These are phyloP conservation scores for Acyrthosiphon pisum DNA, from an alignment of 1,140 invertebrate genomes.

Conservation along the genomic window DNA sequence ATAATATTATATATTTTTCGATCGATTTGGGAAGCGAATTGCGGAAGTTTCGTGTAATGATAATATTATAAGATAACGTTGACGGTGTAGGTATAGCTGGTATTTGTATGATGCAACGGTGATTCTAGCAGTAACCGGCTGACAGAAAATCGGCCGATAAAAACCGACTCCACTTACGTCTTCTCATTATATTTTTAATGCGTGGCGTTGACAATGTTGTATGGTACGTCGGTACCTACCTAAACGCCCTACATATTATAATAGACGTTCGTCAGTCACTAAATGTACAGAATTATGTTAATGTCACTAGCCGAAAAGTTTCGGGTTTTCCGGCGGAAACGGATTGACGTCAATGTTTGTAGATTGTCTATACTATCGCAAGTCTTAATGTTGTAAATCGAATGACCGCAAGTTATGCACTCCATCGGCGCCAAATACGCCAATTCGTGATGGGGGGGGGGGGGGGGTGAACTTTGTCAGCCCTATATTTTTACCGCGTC, in stretches of 20 bases:
- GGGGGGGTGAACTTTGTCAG: too few species aligned
- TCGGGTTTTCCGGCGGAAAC: too few species aligned
- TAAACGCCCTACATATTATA: background rate
- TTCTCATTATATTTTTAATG: background rate
- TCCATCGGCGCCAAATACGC: too few species aligned
- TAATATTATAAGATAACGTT: background rate
- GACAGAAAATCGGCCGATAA: background rate
- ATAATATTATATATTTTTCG: background rate
- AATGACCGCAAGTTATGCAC: too few species aligned
- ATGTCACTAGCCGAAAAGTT: too few species aligned
- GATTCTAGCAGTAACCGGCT: background rate
- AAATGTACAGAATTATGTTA: too few species aligned
- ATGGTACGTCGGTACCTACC: background rate
- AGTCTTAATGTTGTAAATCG: too few species aligned
- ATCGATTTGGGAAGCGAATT: slow-evolving; percentile 30
- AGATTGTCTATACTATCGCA: too few species aligned
- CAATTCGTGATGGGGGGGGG: too few species aligned
- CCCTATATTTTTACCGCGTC: too few species aligned
- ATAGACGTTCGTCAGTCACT: too few species aligned
- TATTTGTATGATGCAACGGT: background rate
- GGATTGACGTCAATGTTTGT: too few species aligned
- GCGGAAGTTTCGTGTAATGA: background rate
- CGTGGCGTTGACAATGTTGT: background rate
- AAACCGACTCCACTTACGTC: background rate
- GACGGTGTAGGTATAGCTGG: background rate